Conservation (phyloP, 1,140 invertebrate genomes). For the Hesperophylax magnus region DNA sequence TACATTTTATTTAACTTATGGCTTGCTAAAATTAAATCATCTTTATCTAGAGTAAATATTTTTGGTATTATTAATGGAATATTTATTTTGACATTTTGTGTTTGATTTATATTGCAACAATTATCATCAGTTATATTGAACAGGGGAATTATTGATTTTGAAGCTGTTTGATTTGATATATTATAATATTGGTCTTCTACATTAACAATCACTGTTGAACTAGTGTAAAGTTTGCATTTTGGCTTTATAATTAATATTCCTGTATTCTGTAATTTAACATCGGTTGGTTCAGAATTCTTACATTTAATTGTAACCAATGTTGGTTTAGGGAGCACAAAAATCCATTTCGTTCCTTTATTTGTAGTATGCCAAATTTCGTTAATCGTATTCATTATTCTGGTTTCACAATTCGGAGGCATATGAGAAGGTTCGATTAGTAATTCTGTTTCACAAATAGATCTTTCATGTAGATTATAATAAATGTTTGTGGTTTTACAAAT, state of each 20-base stretch:
- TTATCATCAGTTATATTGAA: slow-evolving; percentile 5
- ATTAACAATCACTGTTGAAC: neutral
- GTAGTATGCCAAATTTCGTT: too few species aligned
- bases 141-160: neutral
- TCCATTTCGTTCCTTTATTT: too few species aligned
- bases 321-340: too few species aligned
- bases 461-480: neutral
- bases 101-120: neutral
- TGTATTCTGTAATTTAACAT: too few species aligned
- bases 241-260: too few species aligned
- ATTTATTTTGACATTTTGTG: neutral
- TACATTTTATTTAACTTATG: neutral
- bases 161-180: neutral
- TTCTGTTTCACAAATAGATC: slow-evolving; percentile 8
- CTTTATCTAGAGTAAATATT: too few species aligned
- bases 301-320: too few species aligned
- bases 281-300: too few species aligned
- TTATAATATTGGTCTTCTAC: neutral
- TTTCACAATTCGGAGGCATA: too few species aligned
- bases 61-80: neutral
- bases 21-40: neutral
- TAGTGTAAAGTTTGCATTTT: neutral
- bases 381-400: too few species aligned
- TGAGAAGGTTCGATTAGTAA: neutral
- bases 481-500: neutral